Conservation (phyloP, 2,797 vertebrate species). For the Danio jaintianensis region DNA sequence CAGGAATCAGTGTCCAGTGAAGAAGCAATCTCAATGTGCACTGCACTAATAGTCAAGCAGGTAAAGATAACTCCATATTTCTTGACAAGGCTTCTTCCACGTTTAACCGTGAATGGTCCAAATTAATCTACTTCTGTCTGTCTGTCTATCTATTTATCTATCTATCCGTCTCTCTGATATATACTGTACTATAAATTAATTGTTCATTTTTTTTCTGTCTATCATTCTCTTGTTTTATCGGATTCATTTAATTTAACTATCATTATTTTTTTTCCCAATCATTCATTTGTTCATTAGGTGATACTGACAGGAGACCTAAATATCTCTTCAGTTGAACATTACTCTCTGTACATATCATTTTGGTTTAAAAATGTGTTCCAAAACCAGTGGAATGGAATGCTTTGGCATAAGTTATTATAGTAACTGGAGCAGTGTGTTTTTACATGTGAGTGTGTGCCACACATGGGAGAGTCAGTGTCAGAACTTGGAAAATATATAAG, state of each 20-base stretch:
- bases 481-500: background rate
- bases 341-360: background rate
- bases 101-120: constrained; percentile 9
- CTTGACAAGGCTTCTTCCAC: background rate
- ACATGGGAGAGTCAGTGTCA: background rate
- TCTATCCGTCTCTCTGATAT: too few species aligned
- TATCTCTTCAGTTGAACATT: background rate
- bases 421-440: background rate
- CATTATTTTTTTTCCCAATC: too few species aligned
- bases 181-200: too few species aligned
- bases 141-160: too few species aligned
- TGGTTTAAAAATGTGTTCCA: background rate
- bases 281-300: too few species aligned
- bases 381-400: background rate
- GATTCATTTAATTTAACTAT: too few species aligned
- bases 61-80: background rate
- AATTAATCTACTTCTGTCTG: constrained; percentile 8
- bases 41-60: background rate
- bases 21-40: background rate
- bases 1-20: background rate
- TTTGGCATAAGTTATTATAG: background rate
- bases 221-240: too few species aligned
- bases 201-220: too few species aligned
- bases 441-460: background rate
- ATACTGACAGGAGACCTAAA: too few species aligned